Percentiles rank a stretch among this genome's conserved stretches.
Evolutionary conservation across 2,113 vertebrate genomes (phyloP).

Genomic region (Notothenia rossii): DNA sequence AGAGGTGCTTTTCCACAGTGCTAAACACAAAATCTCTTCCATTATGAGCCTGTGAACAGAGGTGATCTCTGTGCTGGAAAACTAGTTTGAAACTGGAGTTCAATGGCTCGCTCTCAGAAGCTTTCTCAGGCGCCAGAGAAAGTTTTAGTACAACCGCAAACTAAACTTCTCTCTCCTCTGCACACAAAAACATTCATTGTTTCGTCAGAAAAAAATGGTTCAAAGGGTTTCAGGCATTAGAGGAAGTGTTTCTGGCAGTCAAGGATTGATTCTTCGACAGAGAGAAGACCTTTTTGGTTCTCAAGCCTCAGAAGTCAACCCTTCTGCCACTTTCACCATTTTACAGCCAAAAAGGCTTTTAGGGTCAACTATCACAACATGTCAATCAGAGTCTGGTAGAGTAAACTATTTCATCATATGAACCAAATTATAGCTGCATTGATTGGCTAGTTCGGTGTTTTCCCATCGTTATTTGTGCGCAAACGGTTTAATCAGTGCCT

Average conservation of each 20-base stretch:
- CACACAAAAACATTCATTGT: constrained; percentile 36
- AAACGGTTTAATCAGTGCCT: constrained; percentile 33
- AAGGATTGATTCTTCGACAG: constrained; percentile 35
- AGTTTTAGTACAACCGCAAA: constrained; percentile 14
- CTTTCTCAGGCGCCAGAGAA: constrained; percentile 7
- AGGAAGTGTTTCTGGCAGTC: constrained; percentile 32
- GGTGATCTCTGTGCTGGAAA: constrained; percentile 50
- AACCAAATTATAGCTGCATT: not conserved
- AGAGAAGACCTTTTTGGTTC: constrained; percentile 24
- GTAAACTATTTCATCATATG: not conserved
- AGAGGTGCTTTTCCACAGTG: constrained; percentile 40
- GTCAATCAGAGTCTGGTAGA: not conserved
- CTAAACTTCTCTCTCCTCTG: not conserved
- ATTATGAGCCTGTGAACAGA: constrained; percentile 53
- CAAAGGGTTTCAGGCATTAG: constrained; percentile 4
- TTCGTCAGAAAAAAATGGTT: constrained; percentile 15
- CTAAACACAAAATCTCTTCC: constrained; percentile 52
- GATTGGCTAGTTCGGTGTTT: constrained; percentile 29
- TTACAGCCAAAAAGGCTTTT: constrained; percentile 9
- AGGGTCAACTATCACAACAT: not conserved
- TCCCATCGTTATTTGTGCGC: constrained; percentile 41
- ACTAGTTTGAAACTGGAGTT: constrained; percentile 22
- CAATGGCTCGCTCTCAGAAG: not conserved
- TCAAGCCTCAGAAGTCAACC: not conserved
- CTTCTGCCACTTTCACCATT: not conserved